Evolutionary conservation across 2,888 invertebrate genomes (phyloP), one percentile per base, ranked within the genome.

Genomic region (Leucophora obtusa): DNA sequence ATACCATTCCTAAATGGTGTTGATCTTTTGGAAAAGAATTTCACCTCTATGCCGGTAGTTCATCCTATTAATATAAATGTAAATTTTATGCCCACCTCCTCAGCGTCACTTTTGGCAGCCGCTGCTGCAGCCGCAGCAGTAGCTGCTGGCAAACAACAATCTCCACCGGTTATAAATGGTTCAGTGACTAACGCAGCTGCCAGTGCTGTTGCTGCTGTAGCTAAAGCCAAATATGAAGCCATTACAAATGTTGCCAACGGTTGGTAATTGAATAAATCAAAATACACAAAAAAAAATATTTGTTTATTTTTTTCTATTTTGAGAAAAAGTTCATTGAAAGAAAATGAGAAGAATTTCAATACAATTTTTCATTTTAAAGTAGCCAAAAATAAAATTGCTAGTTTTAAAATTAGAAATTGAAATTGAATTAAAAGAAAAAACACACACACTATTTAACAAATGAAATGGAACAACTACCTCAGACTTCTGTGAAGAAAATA

Each of bases 41-140:
- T 92, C 82, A 91, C 91, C 24, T 91, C 91, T 24, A 91, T 91
- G 83, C 92, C 92, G 21, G 92, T 93, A 43, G 92, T 97, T 38
- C 97, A 97, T 91, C 96, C 97, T 3, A 95, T 97, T 84, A 96
- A 96, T 75, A 97, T 97, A 79, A 96, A 95, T 88, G 97, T 97
- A n/a, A 95, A 95, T 91, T 96, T 96, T 66, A 86, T 89, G 85
- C 85, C 87, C 69, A 84, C 85, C 74, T 82, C 86, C 1, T 80
- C 88, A 17, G 84, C 88, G n/a, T 84, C 87, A 0, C 84, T 87
- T 0, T 79, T 89, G 53, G 59, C 87, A 17, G 87, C 87, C 10
- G 87, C 88, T 3, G 85, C 88, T 21, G 86, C 88, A 3, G 86
- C 87, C 17, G 85, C 87, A 11, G 87, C 87, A 21, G 85, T 86